A percentile compares a stretch with the other conserved stretches of the same genome.
Conservation (phyloP, 2,888 invertebrate genomes). For the Drosophila parthenogenetica region DNA sequence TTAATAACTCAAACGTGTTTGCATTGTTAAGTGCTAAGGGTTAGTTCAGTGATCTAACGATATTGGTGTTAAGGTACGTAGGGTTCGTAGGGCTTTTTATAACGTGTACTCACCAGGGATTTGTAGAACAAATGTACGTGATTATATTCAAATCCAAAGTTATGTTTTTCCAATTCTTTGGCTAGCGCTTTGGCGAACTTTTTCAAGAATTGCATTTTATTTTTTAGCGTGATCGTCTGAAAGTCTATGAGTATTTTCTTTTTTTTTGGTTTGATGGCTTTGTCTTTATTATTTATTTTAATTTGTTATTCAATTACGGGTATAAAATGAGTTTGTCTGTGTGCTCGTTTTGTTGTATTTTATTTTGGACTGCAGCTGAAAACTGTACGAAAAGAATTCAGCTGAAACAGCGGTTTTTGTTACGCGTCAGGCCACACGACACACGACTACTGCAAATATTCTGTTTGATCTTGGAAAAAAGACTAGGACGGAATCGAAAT, state of each 20-base stretch:
- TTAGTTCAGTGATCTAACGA: slow-evolving; percentile 28
- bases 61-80: neutral
- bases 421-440: slow-evolving; percentile 37
- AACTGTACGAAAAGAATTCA: slow-evolving; percentile 5
- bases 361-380: slow-evolving; percentile 10
- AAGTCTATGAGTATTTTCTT: neutral
- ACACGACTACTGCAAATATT: slow-evolving; percentile 9
- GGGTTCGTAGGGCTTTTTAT: slow-evolving; percentile 5
- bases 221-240: neutral
- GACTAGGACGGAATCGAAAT: slow-evolving; percentile 26
- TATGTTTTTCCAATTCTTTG: slow-evolving; percentile 79
- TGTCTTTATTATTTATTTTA: neutral
- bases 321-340: neutral
- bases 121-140: slow-evolving; percentile 83
- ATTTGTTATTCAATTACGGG: neutral
- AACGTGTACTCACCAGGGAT: slow-evolving; percentile 80
- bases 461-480: slow-evolving; percentile 37
- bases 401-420: slow-evolving; percentile 30
- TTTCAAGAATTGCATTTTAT: slow-evolving; percentile 77
- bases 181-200: slow-evolving; percentile 71
- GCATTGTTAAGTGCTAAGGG: slow-evolving; percentile 17
- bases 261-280: neutral
- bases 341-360: neutral
- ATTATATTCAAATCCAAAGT: slow-evolving; percentile 81
- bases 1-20: slow-evolving; percentile 23